Evolutionary conservation across 2,113 vertebrate genomes (phyloP), one percentile per base, ranked within the genome.

Genomic region (Perca schrenkii): DNA sequence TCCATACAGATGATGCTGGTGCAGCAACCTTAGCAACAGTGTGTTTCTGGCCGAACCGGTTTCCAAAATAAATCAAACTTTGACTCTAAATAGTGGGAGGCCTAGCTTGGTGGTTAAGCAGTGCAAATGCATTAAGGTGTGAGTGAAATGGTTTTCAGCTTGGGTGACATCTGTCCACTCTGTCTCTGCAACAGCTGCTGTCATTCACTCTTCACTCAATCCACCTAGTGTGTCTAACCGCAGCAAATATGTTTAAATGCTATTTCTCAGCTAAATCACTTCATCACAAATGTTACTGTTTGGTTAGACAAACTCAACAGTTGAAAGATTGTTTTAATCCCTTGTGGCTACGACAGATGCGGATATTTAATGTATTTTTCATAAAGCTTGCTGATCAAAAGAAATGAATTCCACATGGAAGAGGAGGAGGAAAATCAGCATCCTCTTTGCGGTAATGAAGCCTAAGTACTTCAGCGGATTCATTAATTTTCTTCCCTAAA

Each of bases 311-410:
- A 56, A 60, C 21, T 64, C 64, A 70, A 47, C 21, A n/a, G 74
- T 47, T 40, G 36, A 40, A 74, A 13, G 28, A 73, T 74, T 40
- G 40, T 57, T 60, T 28, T 14, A 64, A 62, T 62, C 56, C 87
- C 85, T 77, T 31, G 46, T 83, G 82, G 84, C 69, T 49, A 72
- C 1, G 36, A 82, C 67, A 86, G 87, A 90, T 90, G 80, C 77
- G 88, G 71, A 83, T 68, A 76, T 72, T 80, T 56, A 78, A 79
- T 63, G 31, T 16, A 74, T 77, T 89, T 77, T 88, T 62, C 56
- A 83, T 66, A 82, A 86, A 80, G 62, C 84, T 86, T 54, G 57
- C 43, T 76, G 65, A 86, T 90, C 80, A 88, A 89, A 93, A 90
- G 43, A 81, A 90, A 86, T 77, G 52, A 77, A 74, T 92, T 85